These are phyloP conservation scores for Halictus quadricinctus DNA, from an alignment of 2,888 invertebrate genomes.

Conservation along the genomic window DNA sequence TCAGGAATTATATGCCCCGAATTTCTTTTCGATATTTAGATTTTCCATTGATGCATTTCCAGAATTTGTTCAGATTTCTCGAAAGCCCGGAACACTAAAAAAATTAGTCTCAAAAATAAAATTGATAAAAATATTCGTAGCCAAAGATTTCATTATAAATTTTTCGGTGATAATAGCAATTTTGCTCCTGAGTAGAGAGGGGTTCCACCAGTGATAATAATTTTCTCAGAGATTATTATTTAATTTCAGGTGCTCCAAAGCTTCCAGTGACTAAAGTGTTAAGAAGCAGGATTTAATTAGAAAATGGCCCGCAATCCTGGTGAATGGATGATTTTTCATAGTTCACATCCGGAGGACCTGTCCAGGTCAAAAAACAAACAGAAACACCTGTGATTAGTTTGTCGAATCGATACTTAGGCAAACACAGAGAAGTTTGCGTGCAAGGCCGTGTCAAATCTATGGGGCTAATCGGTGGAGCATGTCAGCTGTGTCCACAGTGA, in stretches of 20 bases:
- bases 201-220: neutral
- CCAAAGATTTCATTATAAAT: neutral
- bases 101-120: neutral
- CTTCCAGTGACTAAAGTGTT: neutral
- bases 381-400: slow-evolving; percentile 48
- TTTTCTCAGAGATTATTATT: neutral
- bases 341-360: slow-evolving; percentile 18
- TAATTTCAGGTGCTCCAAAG: neutral
- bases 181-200: no score
- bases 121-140: no score
- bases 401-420: slow-evolving; percentile 64
- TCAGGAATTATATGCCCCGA: no score
- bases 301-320: neutral
- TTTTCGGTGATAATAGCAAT: no score
- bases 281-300: neutral
- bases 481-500: slow-evolving; percentile 70
- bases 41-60: no score
- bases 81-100: neutral
- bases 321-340: neutral
- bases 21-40: no score
- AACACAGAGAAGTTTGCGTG: slow-evolving; percentile 63
- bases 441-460: slow-evolving; percentile 65
- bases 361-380: slow-evolving; percentile 17
- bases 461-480: slow-evolving; percentile 59
- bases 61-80: no score